Evolutionary conservation across 2,888 invertebrate genomes (phyloP), one percentile per base, ranked within the genome.

Genomic region (Aphodius sticticus): DNA sequence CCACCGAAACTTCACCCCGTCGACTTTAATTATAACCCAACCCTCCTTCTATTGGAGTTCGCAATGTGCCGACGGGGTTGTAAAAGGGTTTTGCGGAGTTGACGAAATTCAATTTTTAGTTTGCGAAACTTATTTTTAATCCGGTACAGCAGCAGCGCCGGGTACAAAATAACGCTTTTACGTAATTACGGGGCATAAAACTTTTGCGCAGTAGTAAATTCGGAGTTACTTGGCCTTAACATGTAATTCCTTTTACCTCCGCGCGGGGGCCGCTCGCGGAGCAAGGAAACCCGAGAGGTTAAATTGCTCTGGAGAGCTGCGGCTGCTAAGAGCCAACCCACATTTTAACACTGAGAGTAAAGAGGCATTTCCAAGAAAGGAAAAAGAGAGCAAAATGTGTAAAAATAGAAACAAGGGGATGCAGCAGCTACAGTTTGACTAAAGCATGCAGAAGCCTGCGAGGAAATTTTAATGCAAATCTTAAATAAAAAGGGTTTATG

Each of bases 181-280:
- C 37, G 74, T 74, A 74, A 74, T 74, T 74, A 74, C 36, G 37
- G 36, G 36, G 74, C 74, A 37, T 74, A 69, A 36, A 76, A 76
- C 35, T 69, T 76, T 1, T 16, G 53, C 69, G 36, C 69, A 69
- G 70, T 26, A 37, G 76, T 76, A 26, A 26, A 76, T 69, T 69
- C 35, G 38, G 35, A 69, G 69, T 76, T 76, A 76, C 69, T 76
- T 69, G 36, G 53, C 35, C 76, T 76, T 69, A 69, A 76, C 69
- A 76, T 76, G 69, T 69, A 76, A 69, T 76, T 76, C 76, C 69
- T 76, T 76, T 76, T 76, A 69, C 70, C 76, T 76, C 74, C 35
- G 69, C 69, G 69, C 77, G 69, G 69, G 15, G 69, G 15, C 69
- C 16, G 16, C 26, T 69, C 6, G 77, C 77, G 16, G 35, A 26